Conservation (phyloP, 2,888 invertebrate species). For the Epirrita christyi region DNA sequence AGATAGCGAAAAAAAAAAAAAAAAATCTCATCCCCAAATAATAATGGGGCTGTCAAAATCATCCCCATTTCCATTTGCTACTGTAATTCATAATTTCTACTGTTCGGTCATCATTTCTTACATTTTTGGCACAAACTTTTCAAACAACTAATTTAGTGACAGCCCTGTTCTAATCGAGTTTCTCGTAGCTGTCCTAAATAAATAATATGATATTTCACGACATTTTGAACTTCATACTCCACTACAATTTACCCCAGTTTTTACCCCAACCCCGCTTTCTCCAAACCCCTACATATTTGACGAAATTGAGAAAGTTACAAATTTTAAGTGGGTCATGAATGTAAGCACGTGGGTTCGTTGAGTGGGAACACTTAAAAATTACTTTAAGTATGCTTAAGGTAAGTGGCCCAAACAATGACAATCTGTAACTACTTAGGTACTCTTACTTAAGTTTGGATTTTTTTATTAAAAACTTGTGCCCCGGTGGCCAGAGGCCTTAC, state of each 20-base stretch:
- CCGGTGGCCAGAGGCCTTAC: too few species aligned
- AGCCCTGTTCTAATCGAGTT: slow-evolving; percentile 44
- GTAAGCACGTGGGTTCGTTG: slow-evolving; percentile 15
- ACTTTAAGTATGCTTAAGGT: slow-evolving; percentile 12
- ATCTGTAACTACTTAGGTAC: not conserved
- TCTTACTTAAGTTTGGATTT: slow-evolving; percentile 2
- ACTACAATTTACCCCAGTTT: slow-evolving; percentile 39
- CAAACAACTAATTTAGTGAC: too few species aligned
- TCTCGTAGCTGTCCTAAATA: slow-evolving; percentile 55
- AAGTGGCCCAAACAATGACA: slow-evolving; percentile 10
- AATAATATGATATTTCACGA: slow-evolving; percentile 59
- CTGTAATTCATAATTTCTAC: too few species aligned
- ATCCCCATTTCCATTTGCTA: too few species aligned
- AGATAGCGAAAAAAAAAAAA: too few species aligned
- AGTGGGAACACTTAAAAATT: slow-evolving; percentile 23
- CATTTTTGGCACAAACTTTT: too few species aligned
- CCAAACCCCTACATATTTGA: slow-evolving; percentile 42
- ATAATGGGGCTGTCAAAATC: too few species aligned
- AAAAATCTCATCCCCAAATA: too few species aligned
- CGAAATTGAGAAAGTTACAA: slow-evolving; percentile 52
- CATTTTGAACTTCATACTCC: slow-evolving; percentile 44
- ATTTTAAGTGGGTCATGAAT: slow-evolving; percentile 36
- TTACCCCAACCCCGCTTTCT: slow-evolving; percentile 27
- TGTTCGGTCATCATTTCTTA: too few species aligned
- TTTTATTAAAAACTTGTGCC: not conserved